These are phyloP conservation scores for Psettodes erumei DNA, from an alignment of 2,113 vertebrate genomes.

Conservation along the genomic window DNA sequence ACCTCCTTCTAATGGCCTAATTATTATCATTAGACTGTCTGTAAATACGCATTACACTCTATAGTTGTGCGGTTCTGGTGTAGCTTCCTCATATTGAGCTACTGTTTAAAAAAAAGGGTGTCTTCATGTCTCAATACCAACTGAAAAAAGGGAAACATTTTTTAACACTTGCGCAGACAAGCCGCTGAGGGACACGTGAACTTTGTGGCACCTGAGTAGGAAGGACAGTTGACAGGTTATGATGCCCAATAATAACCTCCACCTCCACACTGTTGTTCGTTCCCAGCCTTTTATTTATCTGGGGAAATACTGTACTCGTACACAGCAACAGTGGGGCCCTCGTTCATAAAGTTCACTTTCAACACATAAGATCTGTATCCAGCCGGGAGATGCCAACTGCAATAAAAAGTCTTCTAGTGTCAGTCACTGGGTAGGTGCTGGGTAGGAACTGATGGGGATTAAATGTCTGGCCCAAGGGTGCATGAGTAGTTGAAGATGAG, in stretches of 20 bases:
- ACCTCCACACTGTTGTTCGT: not conserved
- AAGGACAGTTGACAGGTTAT: not conserved
- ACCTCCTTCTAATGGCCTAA: constrained; percentile 61
- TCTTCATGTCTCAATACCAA: not conserved
- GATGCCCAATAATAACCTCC: constrained; percentile 14
- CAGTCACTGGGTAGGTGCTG: constrained; percentile 7
- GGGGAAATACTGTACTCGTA: constrained; percentile 17
- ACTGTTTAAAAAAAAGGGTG: not conserved
- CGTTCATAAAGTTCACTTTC: constrained; percentile 48
- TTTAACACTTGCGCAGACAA: not conserved
- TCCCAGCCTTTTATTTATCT: too few species aligned
- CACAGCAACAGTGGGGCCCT: constrained; percentile 31
- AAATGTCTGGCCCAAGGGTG: constrained; percentile 23
- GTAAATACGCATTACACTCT: constrained; percentile 21
- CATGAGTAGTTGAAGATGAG: not conserved
- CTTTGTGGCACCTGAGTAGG: not conserved
- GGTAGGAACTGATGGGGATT: constrained; percentile 2
- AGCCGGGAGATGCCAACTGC: too few species aligned
- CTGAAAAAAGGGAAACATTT: not conserved
- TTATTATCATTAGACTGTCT: constrained; percentile 42
- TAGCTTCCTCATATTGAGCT: not conserved
- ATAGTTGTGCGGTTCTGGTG: not conserved
- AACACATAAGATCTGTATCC: constrained; percentile 24
- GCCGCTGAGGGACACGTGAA: not conserved
- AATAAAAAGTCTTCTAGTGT: constrained; percentile 20